Evolutionary conservation across 2,113 vertebrate genomes (phyloP).

Genomic region (Amazona guildingii): DNA sequence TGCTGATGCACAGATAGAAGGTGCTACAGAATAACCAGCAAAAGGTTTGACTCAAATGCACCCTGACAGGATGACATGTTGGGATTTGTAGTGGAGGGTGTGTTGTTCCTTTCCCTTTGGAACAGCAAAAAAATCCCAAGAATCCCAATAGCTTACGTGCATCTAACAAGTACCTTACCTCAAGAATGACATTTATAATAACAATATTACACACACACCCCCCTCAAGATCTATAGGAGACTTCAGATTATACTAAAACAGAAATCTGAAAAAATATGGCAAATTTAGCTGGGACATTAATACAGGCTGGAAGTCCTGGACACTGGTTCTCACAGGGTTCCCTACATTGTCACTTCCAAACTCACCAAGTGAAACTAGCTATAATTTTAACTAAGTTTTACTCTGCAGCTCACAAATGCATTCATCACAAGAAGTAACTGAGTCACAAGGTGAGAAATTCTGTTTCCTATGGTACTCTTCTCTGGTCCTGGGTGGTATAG

Average conservation of each 20-base stretch:
- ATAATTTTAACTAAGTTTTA: not conserved
- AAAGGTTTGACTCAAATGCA: not conserved
- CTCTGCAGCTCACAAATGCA: not conserved
- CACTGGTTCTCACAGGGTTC: not conserved
- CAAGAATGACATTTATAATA: not conserved
- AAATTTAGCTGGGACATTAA: not conserved
- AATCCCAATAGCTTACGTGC: not conserved
- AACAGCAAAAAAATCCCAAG: not conserved
- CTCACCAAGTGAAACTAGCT: not conserved
- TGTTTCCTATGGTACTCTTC: not conserved
- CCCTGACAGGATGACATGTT: not conserved
- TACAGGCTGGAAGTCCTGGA: not conserved
- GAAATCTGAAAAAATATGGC: not conserved
- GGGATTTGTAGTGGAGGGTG: not conserved
- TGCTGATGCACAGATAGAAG: not conserved
- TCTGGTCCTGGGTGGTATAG: not conserved
- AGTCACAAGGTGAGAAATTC: not conserved
- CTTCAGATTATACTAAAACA: not conserved
- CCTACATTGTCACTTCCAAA: not conserved
- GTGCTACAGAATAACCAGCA: not conserved
- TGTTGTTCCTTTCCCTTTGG: not conserved
- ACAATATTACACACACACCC: not conserved
- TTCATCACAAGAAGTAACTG: not conserved
- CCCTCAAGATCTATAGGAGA: not conserved
- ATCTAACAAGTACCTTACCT: not conserved